A percentile compares a stretch with the other conserved stretches of the same genome.
Evolutionary conservation across 2,888 invertebrate genomes (phyloP).

Genomic region (Sesia bembeciformis): DNA sequence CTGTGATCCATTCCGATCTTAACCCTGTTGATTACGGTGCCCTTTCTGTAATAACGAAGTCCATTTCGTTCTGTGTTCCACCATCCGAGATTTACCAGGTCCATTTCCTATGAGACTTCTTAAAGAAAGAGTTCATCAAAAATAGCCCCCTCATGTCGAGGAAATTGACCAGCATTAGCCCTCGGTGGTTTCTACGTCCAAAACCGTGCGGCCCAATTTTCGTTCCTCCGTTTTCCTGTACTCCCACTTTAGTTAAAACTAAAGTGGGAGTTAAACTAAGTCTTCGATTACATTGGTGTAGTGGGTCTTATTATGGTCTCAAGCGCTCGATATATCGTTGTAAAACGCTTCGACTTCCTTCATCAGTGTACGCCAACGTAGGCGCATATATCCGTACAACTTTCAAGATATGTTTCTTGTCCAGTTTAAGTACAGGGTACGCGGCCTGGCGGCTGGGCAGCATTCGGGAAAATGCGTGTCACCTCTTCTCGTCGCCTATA

Average conservation of each 20-base stretch:
- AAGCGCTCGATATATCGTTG: too few relatives aligned
- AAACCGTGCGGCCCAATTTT: neutral
- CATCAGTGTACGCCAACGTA: too few relatives aligned
- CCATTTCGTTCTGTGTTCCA: slow-evolving; percentile 1
- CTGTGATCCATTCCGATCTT: neutral
- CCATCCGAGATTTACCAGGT: neutral
- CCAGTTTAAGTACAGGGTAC: too few relatives aligned
- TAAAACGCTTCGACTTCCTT: too few relatives aligned
- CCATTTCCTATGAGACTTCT: slow-evolving; percentile 5
- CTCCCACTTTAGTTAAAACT: neutral
- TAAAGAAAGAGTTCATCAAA: slow-evolving; percentile 5
- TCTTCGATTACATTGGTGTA: neutral
- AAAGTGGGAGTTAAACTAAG: too few relatives aligned
- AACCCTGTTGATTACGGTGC: slow-evolving; percentile 1
- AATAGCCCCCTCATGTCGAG: slow-evolving; percentile 2
- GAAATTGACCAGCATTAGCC: slow-evolving; percentile 2
- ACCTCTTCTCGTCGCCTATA: too few relatives aligned
- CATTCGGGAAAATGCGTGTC: too few relatives aligned
- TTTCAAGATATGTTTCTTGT: too few relatives aligned
- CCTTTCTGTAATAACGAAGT: slow-evolving; percentile 5
- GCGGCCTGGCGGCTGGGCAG: too few relatives aligned
- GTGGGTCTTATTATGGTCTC: neutral
- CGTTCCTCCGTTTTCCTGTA: neutral
- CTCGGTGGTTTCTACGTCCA: neutral
- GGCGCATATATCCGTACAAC: too few relatives aligned